Conservation (phyloP, 2,113 vertebrate genomes). For the Hypomesus transpacificus region DNA sequence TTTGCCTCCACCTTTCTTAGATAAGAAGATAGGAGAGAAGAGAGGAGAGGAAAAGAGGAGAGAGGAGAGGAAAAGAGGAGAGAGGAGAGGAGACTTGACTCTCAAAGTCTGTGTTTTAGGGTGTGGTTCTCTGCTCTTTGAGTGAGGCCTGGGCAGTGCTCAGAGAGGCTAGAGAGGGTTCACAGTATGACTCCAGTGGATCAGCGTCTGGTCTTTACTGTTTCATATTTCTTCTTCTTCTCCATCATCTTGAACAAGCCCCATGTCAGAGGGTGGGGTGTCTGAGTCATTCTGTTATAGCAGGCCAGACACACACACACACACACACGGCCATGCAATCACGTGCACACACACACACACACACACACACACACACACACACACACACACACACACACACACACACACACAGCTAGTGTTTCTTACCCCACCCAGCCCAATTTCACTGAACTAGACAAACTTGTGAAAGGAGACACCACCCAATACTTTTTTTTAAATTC, state of each 20-base stretch:
- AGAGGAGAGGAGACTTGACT: not conserved
- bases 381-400: slow-evolving; percentile 9
- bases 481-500: too few species aligned
- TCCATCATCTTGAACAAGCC: not conserved
- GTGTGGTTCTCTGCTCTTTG: too few species aligned
- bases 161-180: too few species aligned
- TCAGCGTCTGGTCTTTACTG: too few species aligned
- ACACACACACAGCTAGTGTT: not conserved
- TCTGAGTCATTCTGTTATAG: slow-evolving; percentile 27
- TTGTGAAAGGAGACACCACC: slow-evolving; percentile 4
- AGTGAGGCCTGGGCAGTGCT: too few species aligned
- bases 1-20: too few species aligned
- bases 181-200: too few species aligned
- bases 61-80: not conserved
- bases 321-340: not conserved
- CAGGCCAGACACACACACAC: slow-evolving; percentile 17
- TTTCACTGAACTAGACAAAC: not conserved
- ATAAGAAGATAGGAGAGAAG: not conserved
- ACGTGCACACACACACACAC: slow-evolving; percentile 12
- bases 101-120: too few species aligned
- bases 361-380: slow-evolving; percentile 1
- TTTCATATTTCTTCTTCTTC: too few species aligned
- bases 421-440: not conserved
- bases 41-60: not conserved
- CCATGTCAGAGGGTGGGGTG: slow-evolving; percentile 8